phyloP scores from a whole-genome alignment of 2,113 vertebrate genomes.

The Acrocephalus kingi region DNA sequence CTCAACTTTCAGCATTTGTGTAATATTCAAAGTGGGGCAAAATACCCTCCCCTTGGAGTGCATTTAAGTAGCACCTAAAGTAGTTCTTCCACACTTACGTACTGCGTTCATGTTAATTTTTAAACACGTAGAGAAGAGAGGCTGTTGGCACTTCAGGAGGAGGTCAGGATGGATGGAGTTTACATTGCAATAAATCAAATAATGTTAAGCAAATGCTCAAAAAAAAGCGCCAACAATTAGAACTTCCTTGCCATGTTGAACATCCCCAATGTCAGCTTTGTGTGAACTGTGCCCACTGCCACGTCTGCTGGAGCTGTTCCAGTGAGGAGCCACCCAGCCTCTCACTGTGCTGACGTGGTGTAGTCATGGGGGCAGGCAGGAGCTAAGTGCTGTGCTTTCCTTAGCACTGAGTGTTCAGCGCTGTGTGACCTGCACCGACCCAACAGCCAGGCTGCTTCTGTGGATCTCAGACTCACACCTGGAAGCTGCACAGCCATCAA shows the following conservation, averaged over 20 bases:
- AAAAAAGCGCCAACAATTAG: not conserved
- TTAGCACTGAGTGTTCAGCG: not conserved
- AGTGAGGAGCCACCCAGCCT: not conserved
- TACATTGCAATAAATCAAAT: not conserved
- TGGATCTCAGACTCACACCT: rapidly evolving
- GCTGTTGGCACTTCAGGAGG: not conserved
- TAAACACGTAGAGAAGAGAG: not conserved
- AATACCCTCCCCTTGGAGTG: not conserved
- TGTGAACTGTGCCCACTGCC: not conserved
- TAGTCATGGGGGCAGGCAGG: not conserved
- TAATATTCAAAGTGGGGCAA: not conserved
- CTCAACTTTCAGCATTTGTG: not conserved
- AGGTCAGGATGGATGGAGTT: not conserved
- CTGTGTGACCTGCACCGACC: no score
- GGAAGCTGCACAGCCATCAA: not conserved
- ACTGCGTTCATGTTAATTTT: not conserved
- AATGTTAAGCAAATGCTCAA: not conserved
- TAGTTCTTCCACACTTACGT: not conserved
- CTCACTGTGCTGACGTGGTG: rapidly evolving
- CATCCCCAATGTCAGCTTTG: not conserved
- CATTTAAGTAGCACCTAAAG: not conserved
- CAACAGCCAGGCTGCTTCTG: not conserved
- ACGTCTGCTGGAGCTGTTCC: not conserved
- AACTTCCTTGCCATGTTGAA: not conserved
- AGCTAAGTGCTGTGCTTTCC: not conserved